Evolutionary conservation across 2,797 vertebrate species (phyloP).

Genomic region (Podarcis lilfordi): DNA sequence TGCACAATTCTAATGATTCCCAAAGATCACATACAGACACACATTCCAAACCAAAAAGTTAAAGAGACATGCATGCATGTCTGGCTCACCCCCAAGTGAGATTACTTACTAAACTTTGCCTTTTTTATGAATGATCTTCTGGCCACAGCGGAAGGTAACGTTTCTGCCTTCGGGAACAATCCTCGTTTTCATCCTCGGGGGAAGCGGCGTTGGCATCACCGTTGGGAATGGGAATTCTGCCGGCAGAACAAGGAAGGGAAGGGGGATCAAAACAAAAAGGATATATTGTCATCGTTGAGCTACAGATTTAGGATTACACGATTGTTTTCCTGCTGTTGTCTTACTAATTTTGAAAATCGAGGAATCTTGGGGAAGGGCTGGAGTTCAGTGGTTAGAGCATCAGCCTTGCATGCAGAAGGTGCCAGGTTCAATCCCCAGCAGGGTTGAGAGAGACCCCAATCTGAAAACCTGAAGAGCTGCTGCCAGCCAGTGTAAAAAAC

Average conservation of each 20-base stretch:
- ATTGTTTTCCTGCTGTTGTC: not conserved
- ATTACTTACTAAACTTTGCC: conserved; percentile 95
- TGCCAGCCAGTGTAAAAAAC: too few species aligned
- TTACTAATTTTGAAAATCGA: not conserved
- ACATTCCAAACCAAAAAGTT: too few species aligned
- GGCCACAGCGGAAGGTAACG: conserved; percentile 94
- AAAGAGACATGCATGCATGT: not conserved
- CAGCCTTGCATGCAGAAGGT: too few species aligned
- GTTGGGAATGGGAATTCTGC: conserved; percentile 95
- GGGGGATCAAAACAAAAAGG: not conserved
- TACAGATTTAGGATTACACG: not conserved
- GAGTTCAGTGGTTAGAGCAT: too few species aligned
- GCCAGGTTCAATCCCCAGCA: too few species aligned
- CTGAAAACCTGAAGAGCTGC: too few species aligned
- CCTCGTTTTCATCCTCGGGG: conserved; percentile 91
- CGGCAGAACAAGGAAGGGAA: not conserved
- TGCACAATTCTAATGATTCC: too few species aligned
- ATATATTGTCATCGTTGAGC: not conserved
- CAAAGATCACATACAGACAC: not conserved
- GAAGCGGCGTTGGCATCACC: conserved; percentile 82
- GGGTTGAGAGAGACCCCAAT: too few species aligned
- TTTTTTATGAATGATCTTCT: conserved; percentile 94
- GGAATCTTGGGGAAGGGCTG: not conserved
- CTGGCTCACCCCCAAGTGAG: accelerated
- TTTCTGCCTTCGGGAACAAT: conserved; percentile 92